phyloP scores from a whole-genome alignment of 2,888 invertebrate species.

The Leptinotarsa haldemani region DNA sequence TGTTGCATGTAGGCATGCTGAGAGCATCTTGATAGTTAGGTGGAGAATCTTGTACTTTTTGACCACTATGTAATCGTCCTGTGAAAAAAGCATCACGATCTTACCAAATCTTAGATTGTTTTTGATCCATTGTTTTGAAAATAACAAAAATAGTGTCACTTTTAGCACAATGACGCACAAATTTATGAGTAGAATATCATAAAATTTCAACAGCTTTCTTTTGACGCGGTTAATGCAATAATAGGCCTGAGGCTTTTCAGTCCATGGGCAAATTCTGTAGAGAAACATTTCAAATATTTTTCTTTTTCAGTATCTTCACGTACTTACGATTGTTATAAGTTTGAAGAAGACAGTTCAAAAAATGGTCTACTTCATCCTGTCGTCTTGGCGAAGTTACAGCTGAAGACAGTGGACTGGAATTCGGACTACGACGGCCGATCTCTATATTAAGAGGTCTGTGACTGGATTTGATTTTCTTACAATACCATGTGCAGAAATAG shows the following conservation, averaged over 20 bases:
- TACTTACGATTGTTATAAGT: slow-evolving; percentile 1
- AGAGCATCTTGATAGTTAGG: slow-evolving; percentile 41
- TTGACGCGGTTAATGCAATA: too few species aligned
- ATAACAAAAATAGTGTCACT: too few species aligned
- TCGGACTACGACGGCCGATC: background rate
- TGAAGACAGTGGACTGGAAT: background rate
- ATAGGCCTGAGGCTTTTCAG: too few species aligned
- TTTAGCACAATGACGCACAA: too few species aligned
- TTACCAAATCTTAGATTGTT: too few species aligned
- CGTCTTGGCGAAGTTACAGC: slow-evolving; percentile 11
- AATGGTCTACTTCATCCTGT: background rate
- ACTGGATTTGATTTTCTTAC: slow-evolving; percentile 30
- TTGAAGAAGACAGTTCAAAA: background rate
- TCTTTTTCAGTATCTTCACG: too few species aligned
- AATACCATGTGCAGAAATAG: slow-evolving; percentile 39
- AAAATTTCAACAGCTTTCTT: too few species aligned
- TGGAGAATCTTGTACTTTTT: slow-evolving; percentile 23
- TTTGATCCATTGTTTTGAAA: too few species aligned
- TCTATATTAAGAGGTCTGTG: slow-evolving; percentile 18
- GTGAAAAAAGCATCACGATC: background rate
- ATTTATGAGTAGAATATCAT: too few species aligned
- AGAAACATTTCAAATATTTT: too few species aligned
- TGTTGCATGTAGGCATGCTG: slow-evolving; percentile 32
- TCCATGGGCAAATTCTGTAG: too few species aligned
- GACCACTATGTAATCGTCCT: background rate